Conservation (phyloP, 2,797 vertebrate species). For the Pangasius mekongensis region DNA sequence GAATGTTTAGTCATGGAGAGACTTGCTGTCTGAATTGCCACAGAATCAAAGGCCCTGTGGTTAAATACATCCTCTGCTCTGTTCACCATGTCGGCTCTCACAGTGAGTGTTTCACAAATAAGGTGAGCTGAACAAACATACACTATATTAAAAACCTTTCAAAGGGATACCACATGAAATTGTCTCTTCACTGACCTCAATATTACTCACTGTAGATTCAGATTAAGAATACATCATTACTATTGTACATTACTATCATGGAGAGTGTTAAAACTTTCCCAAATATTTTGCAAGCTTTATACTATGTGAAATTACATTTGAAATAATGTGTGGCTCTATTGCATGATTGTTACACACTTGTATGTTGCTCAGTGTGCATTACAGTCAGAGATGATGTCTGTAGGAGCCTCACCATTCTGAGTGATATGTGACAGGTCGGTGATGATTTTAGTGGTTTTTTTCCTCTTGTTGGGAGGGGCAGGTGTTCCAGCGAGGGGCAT, state of each 20-base stretch:
- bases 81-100: constrained; percentile 19
- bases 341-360: neutral
- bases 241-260: neutral
- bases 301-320: neutral
- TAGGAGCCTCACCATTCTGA: constrained; percentile 76
- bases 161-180: constrained; percentile 24
- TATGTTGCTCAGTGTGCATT: neutral
- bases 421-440: constrained; percentile 84
- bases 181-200: neutral
- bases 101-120: constrained; percentile 23
- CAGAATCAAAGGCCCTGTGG: constrained; percentile 25
- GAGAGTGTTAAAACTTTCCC: neutral
- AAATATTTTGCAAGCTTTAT: neutral
- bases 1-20: constrained; percentile 30
- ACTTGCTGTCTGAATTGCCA: constrained; percentile 18
- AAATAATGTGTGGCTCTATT: neutral
- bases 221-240: neutral
- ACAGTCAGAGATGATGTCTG: neutral
- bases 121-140: constrained; percentile 40
- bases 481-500: constrained; percentile 94
- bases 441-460: constrained; percentile 90
- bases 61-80: constrained; percentile 23
- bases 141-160: constrained; percentile 11
- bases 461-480: constrained; percentile 90
- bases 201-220: neutral